Evolutionary conservation across 2,888 invertebrate genomes (phyloP).

Genomic region (Tribolium freemani): DNA sequence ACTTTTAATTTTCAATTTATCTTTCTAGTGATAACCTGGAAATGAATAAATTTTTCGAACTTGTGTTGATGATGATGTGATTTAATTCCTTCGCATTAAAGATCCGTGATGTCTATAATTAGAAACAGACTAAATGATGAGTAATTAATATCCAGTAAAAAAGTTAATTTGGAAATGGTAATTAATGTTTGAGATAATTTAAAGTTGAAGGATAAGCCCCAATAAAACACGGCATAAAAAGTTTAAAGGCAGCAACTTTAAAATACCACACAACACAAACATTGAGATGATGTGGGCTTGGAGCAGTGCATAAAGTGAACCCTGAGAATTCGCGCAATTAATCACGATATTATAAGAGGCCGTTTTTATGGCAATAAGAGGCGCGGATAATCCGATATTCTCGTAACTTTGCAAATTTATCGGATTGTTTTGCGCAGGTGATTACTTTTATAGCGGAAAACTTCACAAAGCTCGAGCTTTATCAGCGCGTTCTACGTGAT

Average conservation of each 20-base stretch:
- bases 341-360: slow-evolving; percentile 29
- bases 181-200: slow-evolving; percentile 50
- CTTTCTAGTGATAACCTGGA: neutral
- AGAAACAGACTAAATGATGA: slow-evolving; percentile 52
- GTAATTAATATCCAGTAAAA: slow-evolving; percentile 54
- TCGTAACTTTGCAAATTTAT: neutral
- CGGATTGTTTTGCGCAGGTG: neutral
- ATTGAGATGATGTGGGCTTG: slow-evolving; percentile 14
- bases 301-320: slow-evolving; percentile 30
- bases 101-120: slow-evolving; percentile 49
- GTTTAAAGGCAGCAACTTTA: slow-evolving; percentile 49
- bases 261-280: slow-evolving; percentile 31
- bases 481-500: slow-evolving; percentile 31
- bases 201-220: slow-evolving; percentile 48
- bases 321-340: slow-evolving; percentile 35
- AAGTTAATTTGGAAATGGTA: slow-evolving; percentile 56
- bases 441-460: slow-evolving; percentile 30
- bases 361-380: slow-evolving; percentile 28
- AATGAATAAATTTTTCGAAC: neutral
- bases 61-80: slow-evolving; percentile 5
- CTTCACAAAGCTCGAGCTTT: slow-evolving; percentile 18
- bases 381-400: neutral
- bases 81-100: slow-evolving; percentile 30
- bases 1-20: neutral
- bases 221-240: slow-evolving; percentile 48